Evolutionary conservation across 2,797 vertebrate genomes (phyloP).

Genomic region (Sebastolobus altivelis): DNA sequence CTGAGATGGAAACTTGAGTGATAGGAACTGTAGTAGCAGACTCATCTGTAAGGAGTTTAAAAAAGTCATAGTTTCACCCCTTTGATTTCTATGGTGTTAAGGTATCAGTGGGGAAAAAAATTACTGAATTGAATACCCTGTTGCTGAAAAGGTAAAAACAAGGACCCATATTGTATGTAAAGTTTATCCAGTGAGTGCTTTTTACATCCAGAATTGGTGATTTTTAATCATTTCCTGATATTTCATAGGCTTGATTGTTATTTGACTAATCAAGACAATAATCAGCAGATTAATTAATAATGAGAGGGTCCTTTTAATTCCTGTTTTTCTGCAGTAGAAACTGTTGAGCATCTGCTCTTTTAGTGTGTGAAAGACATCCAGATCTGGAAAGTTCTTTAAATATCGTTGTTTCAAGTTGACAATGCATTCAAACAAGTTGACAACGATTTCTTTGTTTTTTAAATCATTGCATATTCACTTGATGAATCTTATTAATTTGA

Average conservation of each 20-base stretch:
- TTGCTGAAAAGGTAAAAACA: neutral
- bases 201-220: neutral
- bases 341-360: neutral
- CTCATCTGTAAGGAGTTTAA: neutral
- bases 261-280: neutral
- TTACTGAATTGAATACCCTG: neutral
- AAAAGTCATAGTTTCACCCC: neutral
- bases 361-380: neutral
- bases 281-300: neutral
- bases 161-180: neutral
- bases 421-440: neutral
- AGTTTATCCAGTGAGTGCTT: neutral
- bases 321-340: neutral
- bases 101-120: too few species aligned
- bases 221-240: neutral
- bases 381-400: neutral
- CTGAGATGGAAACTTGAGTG: neutral
- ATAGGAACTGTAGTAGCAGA: neutral
- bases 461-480: too few species aligned
- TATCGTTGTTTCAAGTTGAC: neutral
- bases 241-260: accelerated
- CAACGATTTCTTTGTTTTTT: neutral
- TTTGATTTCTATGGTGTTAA: neutral
- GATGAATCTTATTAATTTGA: neutral
- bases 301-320: neutral